Conservation (phyloP, 2,888 invertebrate genomes). For the Helicoverpa assulta region DNA sequence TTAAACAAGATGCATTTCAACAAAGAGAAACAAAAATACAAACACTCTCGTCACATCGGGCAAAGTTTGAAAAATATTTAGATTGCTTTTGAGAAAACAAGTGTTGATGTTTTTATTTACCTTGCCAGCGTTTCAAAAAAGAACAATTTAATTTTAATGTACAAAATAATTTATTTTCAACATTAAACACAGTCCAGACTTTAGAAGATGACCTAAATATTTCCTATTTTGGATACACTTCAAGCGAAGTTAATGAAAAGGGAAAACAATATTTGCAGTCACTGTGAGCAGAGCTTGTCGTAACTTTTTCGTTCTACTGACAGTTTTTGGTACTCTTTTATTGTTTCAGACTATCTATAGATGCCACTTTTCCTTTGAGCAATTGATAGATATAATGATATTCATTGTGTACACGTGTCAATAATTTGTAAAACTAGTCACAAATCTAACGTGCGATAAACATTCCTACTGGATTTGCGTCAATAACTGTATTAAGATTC, state of each 20-base stretch:
- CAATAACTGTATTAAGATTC: conserved; percentile 21
- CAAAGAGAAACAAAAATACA: not conserved
- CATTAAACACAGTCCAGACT: not conserved
- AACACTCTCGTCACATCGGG: not conserved
- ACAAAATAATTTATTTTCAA: not conserved
- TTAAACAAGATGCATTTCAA: not conserved
- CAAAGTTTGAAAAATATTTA: conserved; percentile 24
- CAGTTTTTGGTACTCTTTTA: too few species aligned
- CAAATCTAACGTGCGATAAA: conserved; percentile 10
- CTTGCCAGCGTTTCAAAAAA: not conserved
- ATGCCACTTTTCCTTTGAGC: too few species aligned
- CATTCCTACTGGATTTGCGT: conserved; percentile 21
- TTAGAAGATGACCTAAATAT: not conserved
- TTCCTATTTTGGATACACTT: not conserved
- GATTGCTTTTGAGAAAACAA: not conserved
- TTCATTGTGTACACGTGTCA: not conserved
- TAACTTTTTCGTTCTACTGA: too few species aligned
- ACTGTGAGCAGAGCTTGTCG: too few species aligned
- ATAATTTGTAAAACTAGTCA: not conserved
- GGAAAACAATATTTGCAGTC: too few species aligned
- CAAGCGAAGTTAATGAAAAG: too few species aligned
- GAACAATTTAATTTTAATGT: too few species aligned
- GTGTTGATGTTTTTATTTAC: not conserved
- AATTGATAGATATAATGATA: too few species aligned
- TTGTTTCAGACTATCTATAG: too few species aligned